Base-by-base conservation (phyloP, 2,797 vertebrate genomes). In the Poeciliopsis gracilis region DNA sequence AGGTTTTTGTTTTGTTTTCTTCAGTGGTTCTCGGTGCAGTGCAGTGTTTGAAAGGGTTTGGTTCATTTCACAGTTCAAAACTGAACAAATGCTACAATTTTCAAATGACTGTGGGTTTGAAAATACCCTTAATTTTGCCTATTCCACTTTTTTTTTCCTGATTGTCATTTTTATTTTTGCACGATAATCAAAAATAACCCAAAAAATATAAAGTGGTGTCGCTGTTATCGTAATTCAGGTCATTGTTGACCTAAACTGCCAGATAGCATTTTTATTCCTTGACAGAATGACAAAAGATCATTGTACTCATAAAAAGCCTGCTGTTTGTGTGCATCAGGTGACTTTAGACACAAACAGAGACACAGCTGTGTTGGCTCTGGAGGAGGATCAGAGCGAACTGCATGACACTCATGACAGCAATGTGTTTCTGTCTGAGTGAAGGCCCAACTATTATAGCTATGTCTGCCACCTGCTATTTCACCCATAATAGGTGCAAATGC, bases 331-430 rank as follows among this genome's bases (percentile, higher is more conserved):
- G 70, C 20, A 25, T 73, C 78, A 79, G 74, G 76, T 80, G 57
- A 59, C 66, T 61, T 75, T 47, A 81, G 30, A 75, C 73, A 84
- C 73, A 77, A 51, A 77, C 82, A 77, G 11, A 66, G 53, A 55
- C 82, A 73, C 76, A 81, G 70, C 70, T 86, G 83, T 87, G 83
- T 82, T 78, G 70, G 30, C 63, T 57, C n/a, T 10, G 4, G 43
- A 76, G 76, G 28, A 79, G 59, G 33, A 89, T 87, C 81, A 80
- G 38, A 77, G 71, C 5, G 51, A 69, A 70, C 45, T 57, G 61
- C 73, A 51, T 8, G 11, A 47, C 74, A 73, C 57, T 47, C 38
- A 69, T 28, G 77, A 79, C 41, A 70, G 4, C 45, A 11, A 18
- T 0, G 0, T 5, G 41, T 79, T 28, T 73, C 75, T 71, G 3